These are phyloP conservation scores for Gisinianus flammeolus DNA, from an alignment of 2,888 invertebrate genomes.

Conservation along the genomic window DNA sequence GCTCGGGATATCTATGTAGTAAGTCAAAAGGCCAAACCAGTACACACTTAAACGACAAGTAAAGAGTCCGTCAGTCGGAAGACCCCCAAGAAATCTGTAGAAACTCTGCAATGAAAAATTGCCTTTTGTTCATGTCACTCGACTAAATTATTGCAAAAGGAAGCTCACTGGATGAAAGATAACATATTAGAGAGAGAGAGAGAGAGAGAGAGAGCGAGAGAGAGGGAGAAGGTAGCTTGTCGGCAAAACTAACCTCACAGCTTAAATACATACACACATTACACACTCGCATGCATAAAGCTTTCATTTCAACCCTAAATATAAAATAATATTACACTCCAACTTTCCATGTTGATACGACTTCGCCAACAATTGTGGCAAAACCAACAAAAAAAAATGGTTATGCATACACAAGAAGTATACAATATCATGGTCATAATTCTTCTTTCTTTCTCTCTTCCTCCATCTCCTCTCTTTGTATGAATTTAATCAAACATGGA, in stretches of 20 bases:
- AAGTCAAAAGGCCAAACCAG: neutral
- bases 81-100: constrained; percentile 25
- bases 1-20: neutral
- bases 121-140: constrained; percentile 39
- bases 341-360: too few species aligned
- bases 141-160: constrained; percentile 36
- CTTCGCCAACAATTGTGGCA: too few species aligned
- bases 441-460: neutral
- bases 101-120: constrained; percentile 20
- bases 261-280: too few species aligned
- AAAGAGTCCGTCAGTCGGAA: constrained; percentile 29
- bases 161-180: constrained; percentile 33
- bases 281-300: too few species aligned
- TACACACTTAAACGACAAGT: constrained; percentile 13
- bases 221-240: constrained; percentile 4
- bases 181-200: constrained; percentile 10
- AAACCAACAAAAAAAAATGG: too few species aligned
- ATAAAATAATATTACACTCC: too few species aligned
- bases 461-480: neutral
- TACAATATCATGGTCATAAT: constrained; percentile 13
- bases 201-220: neutral
- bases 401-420: too few species aligned
- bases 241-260: too few species aligned
- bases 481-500: constrained; percentile 21
- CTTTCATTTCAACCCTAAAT: too few species aligned